phyloP scores from a whole-genome alignment of 2,888 invertebrate species.

The Drosophila austrosaltans region DNA sequence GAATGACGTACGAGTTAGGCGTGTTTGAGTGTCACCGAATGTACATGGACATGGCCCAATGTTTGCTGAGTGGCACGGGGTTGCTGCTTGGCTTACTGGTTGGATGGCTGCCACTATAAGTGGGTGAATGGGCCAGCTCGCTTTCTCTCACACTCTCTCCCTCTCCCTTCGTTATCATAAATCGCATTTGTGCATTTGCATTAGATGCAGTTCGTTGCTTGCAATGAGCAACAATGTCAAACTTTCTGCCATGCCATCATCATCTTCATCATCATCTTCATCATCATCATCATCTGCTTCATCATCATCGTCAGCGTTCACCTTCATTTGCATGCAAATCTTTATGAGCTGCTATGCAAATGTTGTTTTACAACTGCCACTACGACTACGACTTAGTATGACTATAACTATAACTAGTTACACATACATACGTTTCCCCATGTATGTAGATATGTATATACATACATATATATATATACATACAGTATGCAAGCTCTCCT shows the following conservation, averaged over 20 bases:
- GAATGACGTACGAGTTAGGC: conserved; percentile 52
- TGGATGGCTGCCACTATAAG: background rate
- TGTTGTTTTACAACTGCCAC: conserved; percentile 47
- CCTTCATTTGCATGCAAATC: conserved; percentile 44
- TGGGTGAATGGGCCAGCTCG: conserved; percentile 14
- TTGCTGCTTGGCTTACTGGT: background rate
- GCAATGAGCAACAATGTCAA: conserved; percentile 68
- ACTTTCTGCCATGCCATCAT: conserved; percentile 46
- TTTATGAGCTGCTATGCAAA: conserved; percentile 44
- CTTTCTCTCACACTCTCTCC: no score
- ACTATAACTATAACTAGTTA: conserved; percentile 33
- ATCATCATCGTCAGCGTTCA: conserved; percentile 17
- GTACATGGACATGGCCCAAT: conserved; percentile 16
- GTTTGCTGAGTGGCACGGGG: conserved; percentile 27
- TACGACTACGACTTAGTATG: conserved; percentile 16
- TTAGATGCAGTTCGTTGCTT: conserved; percentile 66
- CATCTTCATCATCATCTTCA: conserved; percentile 42
- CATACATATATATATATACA: conserved; percentile 19
- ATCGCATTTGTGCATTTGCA: conserved; percentile 77
- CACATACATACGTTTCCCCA: conserved; percentile 5
- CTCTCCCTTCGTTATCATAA: conserved; percentile 53
- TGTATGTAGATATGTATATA: background rate
- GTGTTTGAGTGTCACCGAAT: conserved; percentile 38
- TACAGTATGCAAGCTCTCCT: conserved; percentile 7
- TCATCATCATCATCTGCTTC: conserved; percentile 38